phyloP scores from a whole-genome alignment of 1,140 invertebrate species.

The Rhopalosiphum padi region DNA sequence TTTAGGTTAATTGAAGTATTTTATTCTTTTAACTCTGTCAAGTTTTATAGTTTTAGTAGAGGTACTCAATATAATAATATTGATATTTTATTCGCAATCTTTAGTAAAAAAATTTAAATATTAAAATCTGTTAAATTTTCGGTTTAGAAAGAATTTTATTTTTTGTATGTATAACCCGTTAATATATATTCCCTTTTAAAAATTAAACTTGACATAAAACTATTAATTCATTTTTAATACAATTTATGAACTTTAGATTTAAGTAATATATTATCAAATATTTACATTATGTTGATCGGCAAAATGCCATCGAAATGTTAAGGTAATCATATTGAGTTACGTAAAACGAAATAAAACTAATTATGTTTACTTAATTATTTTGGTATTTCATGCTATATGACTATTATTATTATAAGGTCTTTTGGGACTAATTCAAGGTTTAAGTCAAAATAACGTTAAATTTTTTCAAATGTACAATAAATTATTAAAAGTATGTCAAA shows the following conservation, averaged over 20 bases:
- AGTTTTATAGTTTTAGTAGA: too few relatives aligned
- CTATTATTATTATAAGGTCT: not conserved
- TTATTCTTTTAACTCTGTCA: not conserved
- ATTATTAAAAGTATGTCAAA: not conserved
- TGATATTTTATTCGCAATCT: not conserved
- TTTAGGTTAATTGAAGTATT: not conserved
- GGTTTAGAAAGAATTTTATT: not conserved
- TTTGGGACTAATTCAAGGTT: not conserved
- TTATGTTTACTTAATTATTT: slow-evolving; percentile 5
- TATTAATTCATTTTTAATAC: not conserved
- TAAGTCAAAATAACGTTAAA: not conserved
- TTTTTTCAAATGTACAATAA: not conserved
- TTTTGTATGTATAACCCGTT: not conserved
- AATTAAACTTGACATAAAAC: not conserved
- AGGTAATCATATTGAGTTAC: not conserved
- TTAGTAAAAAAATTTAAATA: not conserved
- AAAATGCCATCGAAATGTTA: not conserved
- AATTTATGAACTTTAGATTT: not conserved
- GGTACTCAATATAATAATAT: not conserved
- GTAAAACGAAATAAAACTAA: too few relatives aligned
- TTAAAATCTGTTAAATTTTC: not conserved
- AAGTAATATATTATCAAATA: not conserved
- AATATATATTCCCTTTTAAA: not conserved
- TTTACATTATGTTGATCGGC: not conserved
- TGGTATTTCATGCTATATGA: not conserved